Evolutionary conservation across 2,797 vertebrate genomes (phyloP).

Genomic region (Netta rufina): DNA sequence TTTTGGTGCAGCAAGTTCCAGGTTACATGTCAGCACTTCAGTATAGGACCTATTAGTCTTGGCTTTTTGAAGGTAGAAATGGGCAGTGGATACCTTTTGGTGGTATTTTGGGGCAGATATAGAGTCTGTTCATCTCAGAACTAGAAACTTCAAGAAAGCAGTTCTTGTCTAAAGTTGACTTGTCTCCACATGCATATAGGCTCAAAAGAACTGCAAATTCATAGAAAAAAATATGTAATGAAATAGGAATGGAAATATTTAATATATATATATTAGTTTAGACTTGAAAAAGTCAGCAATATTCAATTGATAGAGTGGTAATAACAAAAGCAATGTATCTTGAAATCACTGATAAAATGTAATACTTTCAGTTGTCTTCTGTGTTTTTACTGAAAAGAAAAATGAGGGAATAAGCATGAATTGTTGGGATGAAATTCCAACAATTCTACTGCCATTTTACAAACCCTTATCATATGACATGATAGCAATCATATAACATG

Average conservation of each 20-base stretch:
- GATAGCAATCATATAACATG: fast-evolving
- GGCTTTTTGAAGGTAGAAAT: neutral
- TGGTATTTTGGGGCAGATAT: neutral
- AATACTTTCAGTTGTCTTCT: neutral
- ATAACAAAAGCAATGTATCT: neutral
- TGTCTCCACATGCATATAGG: neutral
- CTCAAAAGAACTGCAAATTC: neutral
- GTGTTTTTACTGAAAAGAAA: neutral
- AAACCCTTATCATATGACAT: neutral
- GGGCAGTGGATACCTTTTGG: neutral
- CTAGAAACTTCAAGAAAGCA: neutral
- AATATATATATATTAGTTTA: neutral
- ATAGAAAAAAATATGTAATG: neutral
- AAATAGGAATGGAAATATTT: neutral
- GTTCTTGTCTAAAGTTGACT: neutral
- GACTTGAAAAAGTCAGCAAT: neutral
- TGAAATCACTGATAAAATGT: neutral
- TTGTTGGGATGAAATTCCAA: neutral
- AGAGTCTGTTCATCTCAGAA: neutral
- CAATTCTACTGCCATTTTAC: neutral
- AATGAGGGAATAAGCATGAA: neutral
- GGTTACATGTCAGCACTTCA: neutral
- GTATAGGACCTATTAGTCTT: neutral
- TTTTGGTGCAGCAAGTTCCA: neutral
- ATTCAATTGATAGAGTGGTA: neutral